A percentile compares a stretch with the other conserved stretches of the same genome.
Evolutionary conservation across 1,140 invertebrate genomes (phyloP).

Genomic region (Cherax quadricarinatus): DNA sequence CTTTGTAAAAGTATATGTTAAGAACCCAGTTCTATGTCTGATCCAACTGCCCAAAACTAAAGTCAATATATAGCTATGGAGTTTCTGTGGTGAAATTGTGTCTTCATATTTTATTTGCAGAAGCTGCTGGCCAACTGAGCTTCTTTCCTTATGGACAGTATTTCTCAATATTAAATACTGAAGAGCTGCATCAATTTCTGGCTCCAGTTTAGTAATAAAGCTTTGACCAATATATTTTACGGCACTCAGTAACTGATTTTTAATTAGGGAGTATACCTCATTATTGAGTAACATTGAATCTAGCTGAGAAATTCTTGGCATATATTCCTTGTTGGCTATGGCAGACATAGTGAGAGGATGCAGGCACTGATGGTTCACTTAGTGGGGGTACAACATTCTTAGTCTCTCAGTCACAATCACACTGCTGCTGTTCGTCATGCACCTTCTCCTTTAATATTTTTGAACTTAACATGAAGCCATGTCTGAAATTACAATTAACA

Average conservation of each 20-base stretch:
- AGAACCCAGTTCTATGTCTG: constrained; percentile 46
- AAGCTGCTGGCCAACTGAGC: constrained; percentile 70
- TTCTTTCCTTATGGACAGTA: constrained; percentile 55
- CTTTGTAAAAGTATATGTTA: constrained; percentile 31
- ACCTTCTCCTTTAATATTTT: no score
- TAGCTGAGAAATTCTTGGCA: constrained; percentile 67
- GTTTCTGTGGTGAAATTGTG: constrained; percentile 6
- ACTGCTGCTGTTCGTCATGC: no score
- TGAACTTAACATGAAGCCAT: no score
- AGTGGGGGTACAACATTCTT: no score
- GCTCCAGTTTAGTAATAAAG: constrained; percentile 64
- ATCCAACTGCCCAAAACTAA: constrained; percentile 66
- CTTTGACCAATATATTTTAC: constrained; percentile 53
- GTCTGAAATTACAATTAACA: no score
- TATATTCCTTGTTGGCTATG: neutral
- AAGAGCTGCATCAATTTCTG: constrained; percentile 67
- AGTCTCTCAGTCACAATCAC: no score
- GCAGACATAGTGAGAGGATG: constrained; percentile 1
- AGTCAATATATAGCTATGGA: constrained; percentile 37
- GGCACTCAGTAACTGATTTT: constrained; percentile 56
- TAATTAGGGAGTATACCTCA: constrained; percentile 62
- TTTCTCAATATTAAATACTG: constrained; percentile 47
- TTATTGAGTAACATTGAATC: constrained; percentile 65
- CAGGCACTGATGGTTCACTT: neutral
- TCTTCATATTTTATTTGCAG: constrained; percentile 70